Evolutionary conservation across 2,888 invertebrate species (phyloP), one percentile per base, ranked within the genome.

Genomic region (Ichneumoninae sp.): DNA sequence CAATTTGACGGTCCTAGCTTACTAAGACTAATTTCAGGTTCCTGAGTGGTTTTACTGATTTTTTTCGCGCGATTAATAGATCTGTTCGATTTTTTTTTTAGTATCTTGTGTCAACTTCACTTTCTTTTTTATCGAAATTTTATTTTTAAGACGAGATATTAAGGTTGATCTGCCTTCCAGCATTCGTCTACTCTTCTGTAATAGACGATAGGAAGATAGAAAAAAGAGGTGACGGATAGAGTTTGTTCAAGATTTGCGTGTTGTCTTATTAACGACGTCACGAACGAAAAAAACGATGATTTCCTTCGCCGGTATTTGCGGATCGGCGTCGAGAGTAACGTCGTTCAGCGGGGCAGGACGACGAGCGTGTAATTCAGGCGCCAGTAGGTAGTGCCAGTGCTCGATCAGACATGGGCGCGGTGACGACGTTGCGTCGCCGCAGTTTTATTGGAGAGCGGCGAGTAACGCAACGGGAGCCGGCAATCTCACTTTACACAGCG

Each of bases 371-470:
- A 71, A 80, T 36, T 22, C 57, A 66, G 80, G 71, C 80, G 83
- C 68, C 80, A 69, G 80, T 76, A 68, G 68, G 44, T 66, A 62
- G 77, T 57, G 71, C 66, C 75, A 47, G 80, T 26, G 26, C 44
- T 65, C 62, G 80, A 80, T 84, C 77, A 80, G 50, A 80, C 80
- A 71, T 71, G 76, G 50, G 75, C 54, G 36, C 30, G 66, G 60
- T 72, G 80, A 72, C 57, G 57, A 30, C 57, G 57, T 52, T 36
- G 47, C 80, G 76, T 83, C 50, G 80, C 69, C 50, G 83, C 77
- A 76, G 83, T 84, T 84, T 84, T 84, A 84, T 84, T 80, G 80
- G 76, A 80, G 76, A 72, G 76, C 68, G 70, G 16, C 44, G 44
- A 54, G 76, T 83, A 80, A 80, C 76, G 47, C 74, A 60, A 60